Conservation (phyloP, 2,888 invertebrate species). For the Epinotia nisella region DNA sequence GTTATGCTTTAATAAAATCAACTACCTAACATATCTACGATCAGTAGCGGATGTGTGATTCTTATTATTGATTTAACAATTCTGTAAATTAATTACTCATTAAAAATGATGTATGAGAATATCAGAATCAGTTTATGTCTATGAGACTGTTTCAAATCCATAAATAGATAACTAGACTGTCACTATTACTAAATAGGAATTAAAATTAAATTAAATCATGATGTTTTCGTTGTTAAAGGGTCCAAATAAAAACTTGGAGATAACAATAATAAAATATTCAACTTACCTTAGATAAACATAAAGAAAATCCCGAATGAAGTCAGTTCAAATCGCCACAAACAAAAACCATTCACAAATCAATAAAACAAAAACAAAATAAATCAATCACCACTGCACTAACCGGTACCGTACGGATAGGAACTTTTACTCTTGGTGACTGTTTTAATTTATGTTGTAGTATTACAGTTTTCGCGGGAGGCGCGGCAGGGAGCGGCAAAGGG, state of each 20-base stretch:
- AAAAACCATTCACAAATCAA: conserved; percentile 27
- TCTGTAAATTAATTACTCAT: neutral
- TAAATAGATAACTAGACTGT: neutral
- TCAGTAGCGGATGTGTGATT: no score
- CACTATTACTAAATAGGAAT: neutral
- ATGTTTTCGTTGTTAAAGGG: neutral
- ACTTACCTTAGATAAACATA: conserved; percentile 33
- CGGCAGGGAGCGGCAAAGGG: conserved; percentile 41
- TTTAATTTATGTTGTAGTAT: conserved; percentile 54
- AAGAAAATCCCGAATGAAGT: conserved; percentile 15
- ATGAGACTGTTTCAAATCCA: neutral
- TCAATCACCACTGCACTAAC: conserved; percentile 22
- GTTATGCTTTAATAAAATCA: no score
- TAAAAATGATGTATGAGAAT: neutral
- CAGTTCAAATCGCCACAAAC: conserved; percentile 36
- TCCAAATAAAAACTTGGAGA: neutral
- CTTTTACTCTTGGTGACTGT: conserved; percentile 32
- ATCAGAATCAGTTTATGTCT: no score
- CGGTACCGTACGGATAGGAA: conserved; percentile 19
- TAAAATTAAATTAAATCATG: neutral
- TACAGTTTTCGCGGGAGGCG: conserved; percentile 50
- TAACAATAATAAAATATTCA: neutral
- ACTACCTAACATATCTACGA: no score
- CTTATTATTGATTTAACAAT: no score
- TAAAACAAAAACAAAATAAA: conserved; percentile 14